Percentiles rank a stretch among this genome's conserved stretches.
phyloP scores from a whole-genome alignment of 2,797 vertebrate genomes.

The Muscicapa striata region DNA sequence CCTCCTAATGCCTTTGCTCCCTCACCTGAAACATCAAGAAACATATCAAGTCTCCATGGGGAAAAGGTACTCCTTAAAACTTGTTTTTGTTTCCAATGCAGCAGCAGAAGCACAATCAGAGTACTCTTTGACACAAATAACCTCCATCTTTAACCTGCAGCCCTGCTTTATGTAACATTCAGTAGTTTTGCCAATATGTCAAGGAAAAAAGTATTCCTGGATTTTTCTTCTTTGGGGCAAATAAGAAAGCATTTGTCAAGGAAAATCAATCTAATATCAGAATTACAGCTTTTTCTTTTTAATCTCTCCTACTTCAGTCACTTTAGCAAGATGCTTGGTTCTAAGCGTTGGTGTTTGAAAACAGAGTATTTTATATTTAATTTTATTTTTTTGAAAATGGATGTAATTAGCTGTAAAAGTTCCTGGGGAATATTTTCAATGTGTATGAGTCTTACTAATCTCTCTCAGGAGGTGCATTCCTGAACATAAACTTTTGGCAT shows the following conservation, averaged over 20 bases:
- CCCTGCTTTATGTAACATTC: neutral
- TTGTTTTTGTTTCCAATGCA: neutral
- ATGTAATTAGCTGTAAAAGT: neutral
- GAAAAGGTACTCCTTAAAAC: neutral
- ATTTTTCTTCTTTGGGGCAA: neutral
- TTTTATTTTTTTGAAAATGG: neutral
- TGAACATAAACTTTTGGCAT: neutral
- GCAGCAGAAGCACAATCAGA: neutral
- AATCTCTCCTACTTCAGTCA: neutral
- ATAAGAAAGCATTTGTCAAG: neutral
- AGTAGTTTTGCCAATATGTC: neutral
- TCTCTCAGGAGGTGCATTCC: neutral
- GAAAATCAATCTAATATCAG: neutral
- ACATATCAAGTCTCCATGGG: neutral
- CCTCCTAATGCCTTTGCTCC: neutral
- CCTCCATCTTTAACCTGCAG: neutral
- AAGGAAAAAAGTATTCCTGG: neutral
- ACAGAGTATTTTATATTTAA: neutral
- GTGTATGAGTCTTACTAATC: neutral
- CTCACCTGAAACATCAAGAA: neutral
- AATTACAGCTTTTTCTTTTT: neutral
- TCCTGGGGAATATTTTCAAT: neutral
- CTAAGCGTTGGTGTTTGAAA: neutral
- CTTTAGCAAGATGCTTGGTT: neutral
- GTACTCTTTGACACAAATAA: neutral